Evolutionary conservation across 2,797 vertebrate genomes (phyloP).

Genomic region (Epinephelus malabaricus): DNA sequence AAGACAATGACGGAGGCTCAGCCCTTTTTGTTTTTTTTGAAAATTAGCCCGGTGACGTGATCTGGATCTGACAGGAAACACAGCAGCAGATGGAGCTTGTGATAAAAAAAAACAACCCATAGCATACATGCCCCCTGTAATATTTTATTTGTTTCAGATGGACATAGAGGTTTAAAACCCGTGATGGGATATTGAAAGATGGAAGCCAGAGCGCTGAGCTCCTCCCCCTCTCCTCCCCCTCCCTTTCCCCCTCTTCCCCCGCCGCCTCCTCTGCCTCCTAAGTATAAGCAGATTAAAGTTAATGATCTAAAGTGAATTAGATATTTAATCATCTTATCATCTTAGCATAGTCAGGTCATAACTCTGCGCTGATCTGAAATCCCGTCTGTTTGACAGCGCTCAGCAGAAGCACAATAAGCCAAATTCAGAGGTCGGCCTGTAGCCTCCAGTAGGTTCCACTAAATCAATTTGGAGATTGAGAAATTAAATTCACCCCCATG

Average conservation of each 20-base stretch:
- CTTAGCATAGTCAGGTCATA: constrained; percentile 81
- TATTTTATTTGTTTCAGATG: constrained; percentile 43
- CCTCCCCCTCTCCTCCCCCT: constrained; percentile 12
- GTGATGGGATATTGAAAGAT: constrained; percentile 71
- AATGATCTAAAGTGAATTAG: constrained; percentile 87
- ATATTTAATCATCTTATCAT: constrained; percentile 88
- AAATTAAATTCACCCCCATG: constrained; percentile 64
- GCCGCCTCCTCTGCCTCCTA: constrained; percentile 68
- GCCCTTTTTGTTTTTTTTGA: background rate
- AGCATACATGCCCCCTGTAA: constrained; percentile 16
- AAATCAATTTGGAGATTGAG: constrained; percentile 76
- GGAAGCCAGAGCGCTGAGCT: constrained; percentile 47
- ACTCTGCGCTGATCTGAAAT: constrained; percentile 77
- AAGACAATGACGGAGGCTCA: background rate
- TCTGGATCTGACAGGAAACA: constrained; percentile 32
- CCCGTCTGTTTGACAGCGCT: constrained; percentile 75
- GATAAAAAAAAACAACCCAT: background rate
- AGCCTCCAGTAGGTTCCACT: constrained; percentile 52
- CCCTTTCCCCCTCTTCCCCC: background rate
- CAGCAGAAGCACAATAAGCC: constrained; percentile 63
- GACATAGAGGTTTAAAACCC: constrained; percentile 57
- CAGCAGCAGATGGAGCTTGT: constrained; percentile 45
- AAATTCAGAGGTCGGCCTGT: constrained; percentile 50
- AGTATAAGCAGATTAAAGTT: constrained; percentile 85
- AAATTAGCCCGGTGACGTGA: constrained; percentile 10